Conservation (phyloP, 2,797 vertebrate species). For the Linurgus olivaceus region DNA sequence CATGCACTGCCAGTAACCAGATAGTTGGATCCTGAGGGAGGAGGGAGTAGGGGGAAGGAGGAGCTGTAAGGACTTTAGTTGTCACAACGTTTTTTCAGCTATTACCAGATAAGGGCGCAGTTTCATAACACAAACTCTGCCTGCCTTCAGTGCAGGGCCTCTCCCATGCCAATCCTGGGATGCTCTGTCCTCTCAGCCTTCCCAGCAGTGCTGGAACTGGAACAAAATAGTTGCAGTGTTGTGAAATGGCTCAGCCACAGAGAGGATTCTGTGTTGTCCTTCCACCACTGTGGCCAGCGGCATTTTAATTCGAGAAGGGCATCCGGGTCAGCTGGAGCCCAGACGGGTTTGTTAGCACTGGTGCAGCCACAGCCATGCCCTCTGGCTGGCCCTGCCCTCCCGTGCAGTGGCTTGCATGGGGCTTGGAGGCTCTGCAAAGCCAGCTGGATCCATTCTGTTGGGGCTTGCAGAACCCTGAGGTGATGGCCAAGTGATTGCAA, state of each 20-base stretch:
- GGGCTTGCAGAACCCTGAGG: background rate
- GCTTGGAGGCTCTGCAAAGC: background rate
- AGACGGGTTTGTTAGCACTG: fast-evolving
- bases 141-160: background rate
- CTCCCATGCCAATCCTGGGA: fast-evolving
- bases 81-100: background rate
- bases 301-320: background rate
- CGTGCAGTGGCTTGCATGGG: fast-evolving
- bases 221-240: background rate
- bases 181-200: fast-evolving
- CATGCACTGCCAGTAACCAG: background rate
- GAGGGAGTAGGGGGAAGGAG: background rate
- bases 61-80: background rate
- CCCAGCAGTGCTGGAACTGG: background rate
- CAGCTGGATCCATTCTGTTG: background rate
- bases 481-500: fast-evolving
- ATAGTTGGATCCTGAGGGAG: background rate
- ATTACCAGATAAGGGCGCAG: fast-evolving
- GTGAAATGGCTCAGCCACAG: fast-evolving
- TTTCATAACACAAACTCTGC: background rate
- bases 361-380: background rate
- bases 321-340: background rate
- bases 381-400: background rate
- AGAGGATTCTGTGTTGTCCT: background rate
- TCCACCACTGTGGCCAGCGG: background rate